These are phyloP conservation scores for Tridacna gigas DNA, from an alignment of 2,888 invertebrate species.

Conservation along the genomic window DNA sequence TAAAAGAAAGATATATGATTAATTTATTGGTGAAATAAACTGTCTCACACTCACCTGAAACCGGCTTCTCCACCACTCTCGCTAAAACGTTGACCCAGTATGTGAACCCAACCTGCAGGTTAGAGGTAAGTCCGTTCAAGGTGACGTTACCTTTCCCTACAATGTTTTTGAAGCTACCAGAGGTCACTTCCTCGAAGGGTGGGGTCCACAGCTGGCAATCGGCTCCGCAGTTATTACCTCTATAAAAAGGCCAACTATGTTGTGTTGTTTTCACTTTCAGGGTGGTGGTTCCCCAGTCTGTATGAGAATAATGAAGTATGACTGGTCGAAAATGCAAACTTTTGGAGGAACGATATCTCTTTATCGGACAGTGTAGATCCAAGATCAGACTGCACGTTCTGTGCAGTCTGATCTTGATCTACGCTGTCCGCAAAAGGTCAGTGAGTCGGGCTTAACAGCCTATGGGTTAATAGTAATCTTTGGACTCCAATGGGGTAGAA, in stretches of 20 bases:
- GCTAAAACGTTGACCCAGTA: constrained; percentile 24
- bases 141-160: constrained; percentile 16
- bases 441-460: no score
- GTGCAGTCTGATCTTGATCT: no score
- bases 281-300: not conserved
- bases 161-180: not conserved
- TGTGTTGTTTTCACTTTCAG: not conserved
- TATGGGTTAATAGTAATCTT: no score
- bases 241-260: not conserved
- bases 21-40: no score
- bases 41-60: not conserved
- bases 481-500: no score
- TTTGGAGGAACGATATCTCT: no score
- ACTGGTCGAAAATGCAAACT: no score
- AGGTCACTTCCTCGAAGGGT: not conserved
- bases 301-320: not conserved
- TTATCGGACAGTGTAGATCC: no score
- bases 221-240: not conserved
- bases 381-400: no score
- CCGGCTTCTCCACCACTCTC: not conserved
- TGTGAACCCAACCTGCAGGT: not conserved
- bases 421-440: no score
- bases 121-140: not conserved
- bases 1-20: no score
- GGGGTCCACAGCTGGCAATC: not conserved